Base-by-base conservation (phyloP, 2,888 invertebrate genomes). In the Spialia ferax region DNA sequence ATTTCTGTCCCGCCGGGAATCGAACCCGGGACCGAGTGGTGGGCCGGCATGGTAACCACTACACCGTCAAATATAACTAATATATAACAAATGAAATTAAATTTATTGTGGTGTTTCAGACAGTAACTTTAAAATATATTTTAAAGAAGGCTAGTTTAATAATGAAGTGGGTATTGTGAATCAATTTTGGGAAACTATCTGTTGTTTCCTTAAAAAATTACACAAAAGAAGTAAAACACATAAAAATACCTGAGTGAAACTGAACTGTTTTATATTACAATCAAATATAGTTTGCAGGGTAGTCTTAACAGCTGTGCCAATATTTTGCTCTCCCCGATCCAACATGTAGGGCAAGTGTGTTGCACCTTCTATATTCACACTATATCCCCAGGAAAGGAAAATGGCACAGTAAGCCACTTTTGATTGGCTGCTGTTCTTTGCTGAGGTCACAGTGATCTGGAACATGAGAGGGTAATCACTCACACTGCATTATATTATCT, bases 341-440 rank as follows among this genome's bases (percentile, higher is more conserved):
- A 94, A 72, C 83, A 94, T 82, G 70, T 89, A 89, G 4, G 94
- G 94, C 10, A 94, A 77, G 70, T 93, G 89, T 22, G 78, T 84
- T 1, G 88, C 81, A 45, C 79, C 74, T 26, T 82, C 75, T 8
- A 88, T 73, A 20, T 61, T 74, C 29, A 75, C 75, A 66, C 79
- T 78, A 1, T 80, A 69, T 2, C 93, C 94, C 94, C 94, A 94
- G 0, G 91, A 88, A 7, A 94, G 66, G 0, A 94, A 77, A 23
- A 94, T 78, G 11, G 88, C 89, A 10, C 75, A 71, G 72, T 93
- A 94, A 1, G 82, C 79, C 20, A 80, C 74, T 74, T 89, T 88
- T n/a, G 79, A 73, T 52, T 80, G 75, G 13, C 69, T 81, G 15
- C 73, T 79, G 23, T 83, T 85, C 71, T 80, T 75, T n/a, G 75